phyloP scores from a whole-genome alignment of 2,888 invertebrate species.

The Dione vanillae region DNA sequence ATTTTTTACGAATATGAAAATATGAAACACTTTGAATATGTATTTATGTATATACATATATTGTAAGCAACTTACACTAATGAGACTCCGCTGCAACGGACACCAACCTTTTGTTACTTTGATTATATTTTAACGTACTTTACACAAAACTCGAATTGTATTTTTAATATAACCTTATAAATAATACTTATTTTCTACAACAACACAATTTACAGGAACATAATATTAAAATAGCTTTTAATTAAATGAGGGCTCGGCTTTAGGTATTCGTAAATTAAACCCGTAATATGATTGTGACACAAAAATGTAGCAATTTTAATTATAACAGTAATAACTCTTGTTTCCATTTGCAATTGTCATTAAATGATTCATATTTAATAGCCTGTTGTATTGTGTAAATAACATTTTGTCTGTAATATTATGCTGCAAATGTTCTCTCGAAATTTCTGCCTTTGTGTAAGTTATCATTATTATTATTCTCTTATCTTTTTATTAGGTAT shows the following conservation, averaged over 20 bases:
- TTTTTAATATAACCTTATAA: no score
- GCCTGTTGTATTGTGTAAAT: constrained; percentile 1
- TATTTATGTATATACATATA: no score
- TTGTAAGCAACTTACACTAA: no score
- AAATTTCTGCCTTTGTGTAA: background rate
- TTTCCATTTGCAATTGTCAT: constrained; percentile 16
- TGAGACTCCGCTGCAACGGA: no score
- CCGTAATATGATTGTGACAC: constrained; percentile 13
- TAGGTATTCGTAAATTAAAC: constrained; percentile 12
- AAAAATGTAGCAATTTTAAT: constrained; percentile 18
- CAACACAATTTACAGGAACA: background rate
- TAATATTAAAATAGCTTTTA: constrained; percentile 19
- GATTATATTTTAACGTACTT: no score
- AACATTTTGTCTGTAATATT: background rate
- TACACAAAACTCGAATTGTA: no score
- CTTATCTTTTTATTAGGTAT: background rate
- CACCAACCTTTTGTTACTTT: no score
- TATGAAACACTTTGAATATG: no score
- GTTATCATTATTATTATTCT: background rate
- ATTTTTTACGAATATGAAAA: no score
- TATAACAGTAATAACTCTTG: constrained; percentile 12
- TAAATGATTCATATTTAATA: constrained; percentile 10
- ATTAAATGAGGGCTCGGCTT: constrained; percentile 20
- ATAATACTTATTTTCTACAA: no score
- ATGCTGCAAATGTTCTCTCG: background rate